phyloP scores from a whole-genome alignment of 2,113 vertebrate species.

The Siphamia tubifer region DNA sequence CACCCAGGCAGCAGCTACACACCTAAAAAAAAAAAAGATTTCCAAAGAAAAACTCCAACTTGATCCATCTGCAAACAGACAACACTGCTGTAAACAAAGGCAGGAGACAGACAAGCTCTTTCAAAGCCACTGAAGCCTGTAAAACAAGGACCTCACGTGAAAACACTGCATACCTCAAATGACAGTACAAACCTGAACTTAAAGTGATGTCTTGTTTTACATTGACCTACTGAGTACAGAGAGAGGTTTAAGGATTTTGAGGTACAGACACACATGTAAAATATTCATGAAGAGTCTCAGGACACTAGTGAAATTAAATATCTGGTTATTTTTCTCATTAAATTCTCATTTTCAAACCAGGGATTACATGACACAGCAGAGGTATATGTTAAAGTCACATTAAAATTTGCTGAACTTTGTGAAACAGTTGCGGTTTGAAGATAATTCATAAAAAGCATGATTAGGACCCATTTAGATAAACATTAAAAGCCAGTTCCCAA shows the following conservation, averaged over 20 bases:
- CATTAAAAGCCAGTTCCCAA: no score
- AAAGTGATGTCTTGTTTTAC: not conserved
- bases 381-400: no score
- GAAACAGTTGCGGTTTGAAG: no score
- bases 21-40: no score
- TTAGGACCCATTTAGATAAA: no score
- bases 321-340: no score
- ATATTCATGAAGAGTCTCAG: no score
- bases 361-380: no score
- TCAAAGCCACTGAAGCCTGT: conserved; percentile 19
- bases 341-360: no score
- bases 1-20: conserved; percentile 59
- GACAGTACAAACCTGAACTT: not conserved
- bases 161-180: conserved; percentile 6
- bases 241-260: not conserved
- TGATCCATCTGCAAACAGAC: conserved; percentile 32
- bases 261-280: not conserved
- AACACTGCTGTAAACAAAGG: conserved; percentile 31
- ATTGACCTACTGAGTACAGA: not conserved
- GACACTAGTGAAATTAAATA: no score
- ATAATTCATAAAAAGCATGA: no score
- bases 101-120: not conserved
- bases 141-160: conserved; percentile 7
- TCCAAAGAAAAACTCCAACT: conserved; percentile 20
- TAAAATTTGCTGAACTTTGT: no score